Evolutionary conservation across 2,113 vertebrate species (phyloP), one percentile per base, ranked within the genome.

Genomic region (Brienomyrus longianalis): DNA sequence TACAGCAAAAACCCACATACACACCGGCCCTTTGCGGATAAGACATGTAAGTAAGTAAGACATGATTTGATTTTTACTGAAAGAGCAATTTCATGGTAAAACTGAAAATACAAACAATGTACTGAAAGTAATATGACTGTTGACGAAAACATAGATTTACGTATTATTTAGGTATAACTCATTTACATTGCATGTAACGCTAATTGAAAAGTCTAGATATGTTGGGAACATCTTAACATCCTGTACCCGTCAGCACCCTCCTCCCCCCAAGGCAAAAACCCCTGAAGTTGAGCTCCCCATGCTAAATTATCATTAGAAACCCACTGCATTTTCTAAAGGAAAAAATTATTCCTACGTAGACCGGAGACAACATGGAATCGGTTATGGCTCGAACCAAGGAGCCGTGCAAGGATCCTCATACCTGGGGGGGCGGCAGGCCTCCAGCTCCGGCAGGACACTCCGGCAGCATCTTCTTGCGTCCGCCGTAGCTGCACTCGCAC

Each of bases 401-500:
- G 23, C 21, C 8, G 10, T 70, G 62, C 1, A 2, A 70, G 31
- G 9, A 9, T 3, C 43, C 31, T 59, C 10, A 50, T 93, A 98
- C 98, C 95, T 99, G 97, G 1, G 97, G 97, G 0, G 98, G 98
- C 5, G 98, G 98, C 89, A 97, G 94, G 0, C 98, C 98, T 0
- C 98, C 98, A 0, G 98, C 98, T n/a, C 97, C 97, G 0, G 95
- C 90, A 0, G 98, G 98, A 87, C 98, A 99, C 45, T 98, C 96
- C 0, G 98, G 98, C 11, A 99, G 94, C 97, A 99, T 99, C 95
- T 97, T 98, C 95, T 99, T 99, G 35, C 95, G 96, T 87, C 95
- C 96, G 6, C 97, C 95, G 9, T 92, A 97, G 94, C 97, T 98
- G 92, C 98, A 99, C 89, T 95, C 94, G 0, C 98, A 99, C 27